phyloP scores from a whole-genome alignment of 2,888 invertebrate genomes.

The Caenorhabditis panamensis region DNA sequence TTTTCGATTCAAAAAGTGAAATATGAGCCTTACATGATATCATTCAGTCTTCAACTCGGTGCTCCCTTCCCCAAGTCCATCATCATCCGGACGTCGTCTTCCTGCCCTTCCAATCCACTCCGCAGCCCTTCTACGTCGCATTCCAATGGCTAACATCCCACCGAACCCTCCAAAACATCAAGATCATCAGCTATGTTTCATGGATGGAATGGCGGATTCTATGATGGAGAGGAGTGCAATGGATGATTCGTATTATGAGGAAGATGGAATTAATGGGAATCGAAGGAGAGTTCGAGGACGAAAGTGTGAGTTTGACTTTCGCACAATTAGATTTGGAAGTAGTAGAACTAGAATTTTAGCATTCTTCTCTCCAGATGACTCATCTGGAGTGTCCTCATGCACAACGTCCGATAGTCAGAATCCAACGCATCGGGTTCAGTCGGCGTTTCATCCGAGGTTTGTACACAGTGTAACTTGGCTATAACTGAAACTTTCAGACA shows the following conservation, averaged over 20 bases:
- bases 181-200: conserved; percentile 68
- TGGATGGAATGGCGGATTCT: conserved; percentile 69
- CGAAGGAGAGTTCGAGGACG: conserved; percentile 29
- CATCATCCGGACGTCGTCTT: conserved; percentile 68
- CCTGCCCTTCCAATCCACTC: conserved; percentile 68
- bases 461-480: too few species aligned
- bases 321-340: background rate
- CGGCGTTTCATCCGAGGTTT: conserved; percentile 93
- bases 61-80: conserved; percentile 58
- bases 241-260: conserved; percentile 79
- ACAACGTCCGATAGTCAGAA: conserved; percentile 75
- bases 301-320: conserved; percentile 61
- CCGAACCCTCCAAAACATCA: conserved; percentile 52
- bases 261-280: conserved; percentile 80
- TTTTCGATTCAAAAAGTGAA: background rate
- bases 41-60: conserved; percentile 51
- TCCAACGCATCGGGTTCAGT: conserved; percentile 86
- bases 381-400: conserved; percentile 80
- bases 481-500: conserved; percentile 56
- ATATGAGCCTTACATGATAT: background rate
- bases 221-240: conserved; percentile 63
- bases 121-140: conserved; percentile 47
- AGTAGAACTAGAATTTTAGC: conserved; percentile 55
- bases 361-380: conserved; percentile 77
- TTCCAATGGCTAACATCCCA: conserved; percentile 62